Base-by-base conservation (phyloP, 2,797 vertebrate species). In the Argyrosomus regius region DNA sequence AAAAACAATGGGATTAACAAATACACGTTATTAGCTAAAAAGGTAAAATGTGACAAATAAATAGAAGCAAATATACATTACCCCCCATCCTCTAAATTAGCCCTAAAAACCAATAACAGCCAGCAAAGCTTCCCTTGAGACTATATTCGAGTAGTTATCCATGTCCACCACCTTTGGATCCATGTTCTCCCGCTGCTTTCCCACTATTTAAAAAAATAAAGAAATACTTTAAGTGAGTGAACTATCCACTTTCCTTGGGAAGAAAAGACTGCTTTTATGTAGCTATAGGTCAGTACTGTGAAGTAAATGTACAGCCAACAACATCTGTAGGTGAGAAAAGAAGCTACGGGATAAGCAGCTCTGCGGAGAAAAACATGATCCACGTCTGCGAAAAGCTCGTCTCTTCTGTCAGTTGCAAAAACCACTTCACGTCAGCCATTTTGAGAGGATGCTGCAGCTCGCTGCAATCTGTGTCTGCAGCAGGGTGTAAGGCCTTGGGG, bases 21-120 rank as follows among this genome's bases (percentile, higher is more conserved):
- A 87, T 85, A 83, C 81, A 92, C 39, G 92, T 91, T 74, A 80
- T 89, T 83, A 72, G 77, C 77, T 90, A 83, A 90, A 86, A 87
- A 92, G 78, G 72, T 88, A 74, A 84, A 83, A 78, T 58, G 86
- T 77, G 89, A 87, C 82, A 88, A 94, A 96, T 96, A 95, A 96
- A 96, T 95, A 95, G 87, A 93, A 92, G 88, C 81, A 91, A 88
- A 92, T 89, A 72, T 87, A 92, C 83, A 90, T 70, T 62, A 66
- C 46, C 77, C 69, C 72, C 75, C 72, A 78, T 77, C 68, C 57
- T 78, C 79, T 73, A 80, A 86, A 74, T 82, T 77, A 88, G 85
- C 82, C 91, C 87, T 86, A 74, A 89, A 90, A 78, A 85, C 70
- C 77, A 75, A 70, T 62, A 74, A 77, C 54, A 81, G 41, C 78